These are phyloP conservation scores for Eupithecia centaureata DNA, from an alignment of 2,888 invertebrate species.

Conservation along the genomic window DNA sequence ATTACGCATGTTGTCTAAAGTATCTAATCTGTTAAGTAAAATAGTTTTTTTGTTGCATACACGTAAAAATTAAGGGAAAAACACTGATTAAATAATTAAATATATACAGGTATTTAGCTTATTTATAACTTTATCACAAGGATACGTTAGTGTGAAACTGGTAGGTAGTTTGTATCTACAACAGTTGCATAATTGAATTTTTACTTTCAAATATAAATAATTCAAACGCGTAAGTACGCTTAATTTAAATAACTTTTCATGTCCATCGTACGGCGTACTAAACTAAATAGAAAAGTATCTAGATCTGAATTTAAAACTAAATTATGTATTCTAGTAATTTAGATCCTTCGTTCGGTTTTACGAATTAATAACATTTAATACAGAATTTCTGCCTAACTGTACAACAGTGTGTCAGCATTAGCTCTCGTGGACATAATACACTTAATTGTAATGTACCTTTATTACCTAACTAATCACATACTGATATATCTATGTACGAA, in stretches of 20 bases:
- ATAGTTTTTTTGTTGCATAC: slow-evolving; percentile 3
- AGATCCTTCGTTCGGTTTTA: neutral
- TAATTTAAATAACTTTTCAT: slow-evolving; percentile 28
- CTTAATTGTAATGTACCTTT: too few relatives aligned
- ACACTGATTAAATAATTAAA: neutral
- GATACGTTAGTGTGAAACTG: neutral
- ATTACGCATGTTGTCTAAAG: slow-evolving; percentile 15
- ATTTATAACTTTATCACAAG: neutral
- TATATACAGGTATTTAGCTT: neutral
- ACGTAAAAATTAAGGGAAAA: neutral
- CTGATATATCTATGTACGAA: too few relatives aligned
- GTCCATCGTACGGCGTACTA: slow-evolving; percentile 19
- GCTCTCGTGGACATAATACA: too few relatives aligned
- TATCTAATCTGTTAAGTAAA: neutral
- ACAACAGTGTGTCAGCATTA: too few relatives aligned
- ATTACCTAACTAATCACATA: too few relatives aligned
- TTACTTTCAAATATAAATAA: slow-evolving; percentile 32
- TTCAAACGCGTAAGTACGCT: slow-evolving; percentile 16
- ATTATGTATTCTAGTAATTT: neutral
- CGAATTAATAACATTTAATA: too few relatives aligned
- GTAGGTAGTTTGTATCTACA: slow-evolving; percentile 3
- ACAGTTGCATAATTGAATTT: slow-evolving; percentile 16
- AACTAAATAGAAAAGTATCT: slow-evolving; percentile 25
- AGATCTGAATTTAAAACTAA: neutral
- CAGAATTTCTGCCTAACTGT: too few relatives aligned